These are phyloP conservation scores for Muscicapa adusta DNA, from an alignment of 2,113 vertebrate species.

Conservation along the genomic window DNA sequence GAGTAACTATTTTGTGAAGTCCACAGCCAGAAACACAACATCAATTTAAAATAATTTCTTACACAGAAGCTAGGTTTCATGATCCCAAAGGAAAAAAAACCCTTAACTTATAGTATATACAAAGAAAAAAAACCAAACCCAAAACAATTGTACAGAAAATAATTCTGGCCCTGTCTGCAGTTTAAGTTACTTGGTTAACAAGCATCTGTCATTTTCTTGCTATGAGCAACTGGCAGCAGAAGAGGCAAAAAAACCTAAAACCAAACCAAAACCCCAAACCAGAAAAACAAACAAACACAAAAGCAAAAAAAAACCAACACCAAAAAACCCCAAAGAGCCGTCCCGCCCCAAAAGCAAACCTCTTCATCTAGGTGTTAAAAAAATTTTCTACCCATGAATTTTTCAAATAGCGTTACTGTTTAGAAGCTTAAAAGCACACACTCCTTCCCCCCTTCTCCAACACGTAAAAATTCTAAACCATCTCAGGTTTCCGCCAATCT, in stretches of 20 bases:
- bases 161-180: neutral
- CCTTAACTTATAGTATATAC: neutral
- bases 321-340: neutral
- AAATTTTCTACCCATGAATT: neutral
- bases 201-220: neutral
- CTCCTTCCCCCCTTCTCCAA: no score
- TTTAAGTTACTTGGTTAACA: neutral
- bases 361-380: neutral
- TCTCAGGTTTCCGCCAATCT: neutral
- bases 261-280: rapidly evolving
- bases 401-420: neutral
- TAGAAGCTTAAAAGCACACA: neutral
- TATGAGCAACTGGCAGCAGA: neutral
- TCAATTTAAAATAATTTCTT: neutral
- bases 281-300: neutral
- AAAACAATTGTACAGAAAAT: neutral
- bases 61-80: neutral
- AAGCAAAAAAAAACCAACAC: neutral
- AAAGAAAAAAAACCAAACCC: neutral
- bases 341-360: rapidly evolving
- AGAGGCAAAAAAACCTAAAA: rapidly evolving
- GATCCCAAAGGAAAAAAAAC: neutral
- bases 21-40: neutral
- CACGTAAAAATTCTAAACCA: neutral
- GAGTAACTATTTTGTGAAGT: neutral